Conservation (phyloP, 2,888 invertebrate species). For the Andrena chrysosceles region DNA sequence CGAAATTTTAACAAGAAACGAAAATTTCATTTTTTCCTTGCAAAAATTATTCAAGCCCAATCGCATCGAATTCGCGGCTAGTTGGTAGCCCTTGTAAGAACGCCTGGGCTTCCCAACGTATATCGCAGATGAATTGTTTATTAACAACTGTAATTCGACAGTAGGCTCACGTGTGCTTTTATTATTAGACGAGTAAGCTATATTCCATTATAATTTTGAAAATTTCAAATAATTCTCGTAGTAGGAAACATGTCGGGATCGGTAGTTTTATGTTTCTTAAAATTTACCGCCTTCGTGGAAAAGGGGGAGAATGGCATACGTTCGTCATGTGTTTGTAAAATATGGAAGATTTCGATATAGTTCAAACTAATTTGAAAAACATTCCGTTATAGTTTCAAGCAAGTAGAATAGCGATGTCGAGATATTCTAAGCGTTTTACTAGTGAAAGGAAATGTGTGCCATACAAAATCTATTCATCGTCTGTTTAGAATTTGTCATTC, state of each 20-base stretch:
- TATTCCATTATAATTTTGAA: not conserved
- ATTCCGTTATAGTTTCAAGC: not conserved
- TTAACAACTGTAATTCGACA: not conserved
- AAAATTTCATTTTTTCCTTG: constrained; percentile 2
- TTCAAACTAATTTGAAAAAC: not conserved
- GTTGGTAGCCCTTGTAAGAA: constrained; percentile 44
- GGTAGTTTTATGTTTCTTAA: constrained; percentile 11
- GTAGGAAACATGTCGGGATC: not conserved
- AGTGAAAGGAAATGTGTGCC: not conserved
- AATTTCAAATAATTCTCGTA: not conserved
- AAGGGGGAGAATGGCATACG: not conserved
- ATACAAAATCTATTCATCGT: not conserved
- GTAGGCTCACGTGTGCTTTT: not conserved
- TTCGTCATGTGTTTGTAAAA: not conserved
- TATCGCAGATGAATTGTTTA: not conserved
- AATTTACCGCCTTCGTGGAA: constrained; percentile 12
- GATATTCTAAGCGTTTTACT: not conserved
- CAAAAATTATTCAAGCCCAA: constrained; percentile 15
- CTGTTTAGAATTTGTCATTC: not conserved
- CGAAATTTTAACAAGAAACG: not conserved
- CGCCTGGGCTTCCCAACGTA: not conserved
- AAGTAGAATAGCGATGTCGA: not conserved
- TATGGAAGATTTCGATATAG: not conserved
- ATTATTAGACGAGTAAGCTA: not conserved
- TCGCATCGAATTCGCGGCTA: constrained; percentile 5